Evolutionary conservation across 2,888 invertebrate genomes (phyloP), one percentile per base, ranked within the genome.

Genomic region (Ernsta delagoae): DNA sequence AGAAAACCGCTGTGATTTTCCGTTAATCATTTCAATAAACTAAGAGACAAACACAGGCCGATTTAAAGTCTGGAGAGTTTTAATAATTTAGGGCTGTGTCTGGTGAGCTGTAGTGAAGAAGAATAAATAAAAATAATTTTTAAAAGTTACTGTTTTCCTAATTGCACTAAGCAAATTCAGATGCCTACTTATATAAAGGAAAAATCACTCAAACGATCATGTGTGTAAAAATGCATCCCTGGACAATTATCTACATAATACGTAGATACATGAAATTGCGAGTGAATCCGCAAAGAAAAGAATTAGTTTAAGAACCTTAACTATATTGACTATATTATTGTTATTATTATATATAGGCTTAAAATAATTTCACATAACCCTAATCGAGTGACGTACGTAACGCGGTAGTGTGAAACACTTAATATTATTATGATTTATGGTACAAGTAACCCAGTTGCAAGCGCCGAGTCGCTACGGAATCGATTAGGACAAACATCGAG

Each of bases 391-490:
- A 59, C 60, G 73, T 74, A 75, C 48, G 48, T 48, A 48, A 72
- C 59, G 65, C 65, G 73, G 68, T 75, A 75, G 74, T 77, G 78
- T 75, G 77, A 75, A 81, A 76, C 60, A 74, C 82, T 87, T 85
- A 82, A 79, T 81, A 78, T 83, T 82, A 87, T 87, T 86, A 85
- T 88, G 87, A 89, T 88, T 87, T 85, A 89, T 86, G 81, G 77
- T 79, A 77, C 82, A 81, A 82, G 78, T 86, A 86, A 86, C 89
- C 89, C 81, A 89, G 79, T 83, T 88, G 77, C 77, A 75, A 71
- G 71, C 59, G 73, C 75, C 48, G 12, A 78, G 78, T 79, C 74
- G 75, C 84, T 84, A 83, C 80, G 79, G 84, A 86, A 85, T 79
- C 83, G 83, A 85, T 86, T 86, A 83, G 81, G 79, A 75, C 74